Conservation (phyloP, 2,888 invertebrate species). For the Sthenelais limicola region DNA sequence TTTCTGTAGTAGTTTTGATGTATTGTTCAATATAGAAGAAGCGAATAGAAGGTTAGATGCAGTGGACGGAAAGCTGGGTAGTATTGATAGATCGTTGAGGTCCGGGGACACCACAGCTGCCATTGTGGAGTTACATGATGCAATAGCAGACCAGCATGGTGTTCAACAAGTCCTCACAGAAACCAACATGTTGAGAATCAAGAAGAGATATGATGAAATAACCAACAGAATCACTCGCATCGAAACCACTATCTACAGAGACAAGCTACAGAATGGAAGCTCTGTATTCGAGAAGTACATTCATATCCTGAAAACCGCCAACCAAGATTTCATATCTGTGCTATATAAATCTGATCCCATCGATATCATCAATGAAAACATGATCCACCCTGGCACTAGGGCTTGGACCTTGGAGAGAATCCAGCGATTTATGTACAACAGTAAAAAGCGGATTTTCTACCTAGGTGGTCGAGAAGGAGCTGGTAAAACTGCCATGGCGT, state of each 20-base stretch:
- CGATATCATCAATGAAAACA: constrained; percentile 45
- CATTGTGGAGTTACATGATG: constrained; percentile 41
- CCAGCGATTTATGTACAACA: constrained; percentile 39
- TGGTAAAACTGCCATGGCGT: constrained; percentile 49
- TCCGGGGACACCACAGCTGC: constrained; percentile 21
- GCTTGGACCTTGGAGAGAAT: constrained; percentile 48
- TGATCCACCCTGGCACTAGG: constrained; percentile 50
- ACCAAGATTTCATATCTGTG: constrained; percentile 24
- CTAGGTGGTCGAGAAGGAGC: constrained; percentile 43
- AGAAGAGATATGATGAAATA: constrained; percentile 33
- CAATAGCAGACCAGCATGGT: constrained; percentile 42
- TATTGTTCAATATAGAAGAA: constrained; percentile 45
- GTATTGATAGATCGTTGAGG: constrained; percentile 29
- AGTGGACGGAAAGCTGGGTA: constrained; percentile 33
- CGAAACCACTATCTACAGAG: constrained; percentile 31
- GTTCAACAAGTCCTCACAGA: constrained; percentile 46
- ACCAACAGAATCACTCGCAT: background rate
- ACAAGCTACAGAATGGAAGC: constrained; percentile 36
- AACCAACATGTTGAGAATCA: constrained; percentile 36
- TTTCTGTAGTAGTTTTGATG: constrained; percentile 44
- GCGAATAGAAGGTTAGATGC: constrained; percentile 41
- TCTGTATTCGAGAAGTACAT: constrained; percentile 43
- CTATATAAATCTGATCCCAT: constrained; percentile 33
- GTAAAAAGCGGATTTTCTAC: constrained; percentile 43
- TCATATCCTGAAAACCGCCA: constrained; percentile 33